These are phyloP conservation scores for Drosophila barbarae DNA, from an alignment of 2,888 invertebrate species.

Conservation along the genomic window DNA sequence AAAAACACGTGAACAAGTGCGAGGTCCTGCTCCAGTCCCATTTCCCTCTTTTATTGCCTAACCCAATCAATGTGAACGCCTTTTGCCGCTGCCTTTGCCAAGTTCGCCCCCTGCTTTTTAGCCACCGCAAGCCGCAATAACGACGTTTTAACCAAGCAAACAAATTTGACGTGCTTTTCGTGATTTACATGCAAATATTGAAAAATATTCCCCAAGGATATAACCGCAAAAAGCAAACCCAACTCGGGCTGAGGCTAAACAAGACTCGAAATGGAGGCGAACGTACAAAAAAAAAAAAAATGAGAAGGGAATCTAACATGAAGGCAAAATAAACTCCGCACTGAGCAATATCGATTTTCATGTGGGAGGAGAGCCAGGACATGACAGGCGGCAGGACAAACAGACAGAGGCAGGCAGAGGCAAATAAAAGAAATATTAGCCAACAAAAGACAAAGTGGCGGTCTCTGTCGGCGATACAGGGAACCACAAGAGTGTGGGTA, in stretches of 20 bases:
- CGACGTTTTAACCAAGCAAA: conserved; percentile 74
- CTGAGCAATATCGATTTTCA: conserved; percentile 68
- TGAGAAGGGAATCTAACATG: conserved; percentile 26
- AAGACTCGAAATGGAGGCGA: conserved; percentile 33
- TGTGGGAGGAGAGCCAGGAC: conserved; percentile 48
- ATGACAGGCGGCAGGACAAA: conserved; percentile 29
- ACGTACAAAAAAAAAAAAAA: conserved; percentile 5
- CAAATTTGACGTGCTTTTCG: conserved; percentile 77
- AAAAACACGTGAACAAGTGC: conserved; percentile 35
- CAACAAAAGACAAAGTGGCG: conserved; percentile 68
- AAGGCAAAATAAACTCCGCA: conserved; percentile 47
- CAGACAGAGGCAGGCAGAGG: conserved; percentile 29
- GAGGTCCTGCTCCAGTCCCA: conserved; percentile 16
- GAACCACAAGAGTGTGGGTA: not conserved
- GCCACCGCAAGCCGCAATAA: conserved; percentile 59
- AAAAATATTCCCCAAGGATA: conserved; percentile 74
- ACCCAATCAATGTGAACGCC: conserved; percentile 68
- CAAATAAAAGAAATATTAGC: conserved; percentile 72
- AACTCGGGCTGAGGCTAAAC: conserved; percentile 49
- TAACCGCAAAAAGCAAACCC: conserved; percentile 66
- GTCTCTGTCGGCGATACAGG: conserved; percentile 7
- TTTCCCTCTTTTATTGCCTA: conserved; percentile 60
- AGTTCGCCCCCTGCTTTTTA: conserved; percentile 6
- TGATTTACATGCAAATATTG: conserved; percentile 78
- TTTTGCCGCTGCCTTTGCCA: conserved; percentile 33